These are phyloP conservation scores for Eustalomyia histrio DNA, from an alignment of 2,888 invertebrate species.

Conservation along the genomic window DNA sequence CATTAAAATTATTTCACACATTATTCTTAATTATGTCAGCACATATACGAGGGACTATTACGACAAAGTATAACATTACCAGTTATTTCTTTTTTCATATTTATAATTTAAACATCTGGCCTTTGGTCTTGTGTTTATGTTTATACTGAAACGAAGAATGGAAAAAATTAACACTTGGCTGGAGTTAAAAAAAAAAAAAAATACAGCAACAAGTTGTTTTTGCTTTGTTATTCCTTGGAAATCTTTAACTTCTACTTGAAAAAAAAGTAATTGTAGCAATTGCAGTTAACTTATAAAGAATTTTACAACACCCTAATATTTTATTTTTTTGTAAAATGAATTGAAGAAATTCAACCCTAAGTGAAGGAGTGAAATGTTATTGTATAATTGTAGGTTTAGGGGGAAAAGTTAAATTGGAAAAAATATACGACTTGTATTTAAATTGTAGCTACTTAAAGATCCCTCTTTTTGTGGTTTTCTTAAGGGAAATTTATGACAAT, in stretches of 20 bases:
- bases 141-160: background rate
- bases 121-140: slow-evolving; percentile 41
- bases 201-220: slow-evolving; percentile 52
- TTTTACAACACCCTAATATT: slow-evolving; percentile 10
- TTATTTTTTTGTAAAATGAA: slow-evolving; percentile 19
- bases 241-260: background rate
- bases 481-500: slow-evolving; percentile 30
- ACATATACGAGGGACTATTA: background rate
- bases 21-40: slow-evolving; percentile 64
- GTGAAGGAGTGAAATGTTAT: background rate
- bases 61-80: slow-evolving; percentile 35
- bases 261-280: background rate
- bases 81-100: background rate
- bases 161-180: slow-evolving; percentile 46
- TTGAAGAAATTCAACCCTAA: slow-evolving; percentile 29
- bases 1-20: slow-evolving; percentile 63
- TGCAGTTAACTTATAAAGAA: background rate
- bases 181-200: slow-evolving; percentile 15
- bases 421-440: slow-evolving; percentile 17
- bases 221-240: background rate
- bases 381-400: slow-evolving; percentile 23
- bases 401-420: background rate
- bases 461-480: background rate
- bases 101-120: slow-evolving; percentile 51
- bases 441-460: slow-evolving; percentile 2